Evolutionary conservation across 2,888 invertebrate species (phyloP), one percentile per base, ranked within the genome.

Genomic region (Boloria euphrosyne): DNA sequence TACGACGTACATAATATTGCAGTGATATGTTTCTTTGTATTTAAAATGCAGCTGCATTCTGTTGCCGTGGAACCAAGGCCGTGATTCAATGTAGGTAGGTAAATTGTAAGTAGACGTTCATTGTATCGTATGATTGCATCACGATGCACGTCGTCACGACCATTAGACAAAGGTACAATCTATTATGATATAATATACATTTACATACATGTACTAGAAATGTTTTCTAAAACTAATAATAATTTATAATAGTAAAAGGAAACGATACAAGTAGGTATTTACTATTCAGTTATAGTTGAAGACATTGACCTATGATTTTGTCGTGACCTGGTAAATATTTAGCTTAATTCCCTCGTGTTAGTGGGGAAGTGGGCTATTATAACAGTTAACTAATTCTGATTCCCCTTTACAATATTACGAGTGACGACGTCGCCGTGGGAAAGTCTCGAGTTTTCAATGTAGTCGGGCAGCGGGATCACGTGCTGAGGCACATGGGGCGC

Each of bases 1-100:
- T 53, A n/a, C 17, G 16, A 7, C 16, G 27, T 22, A 31, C 51
- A 52, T 49, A 16, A 50, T 43, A 44, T 18, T 31, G 47, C 51
- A 46, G 46, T 13, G 44, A 44, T n/a, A 54, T 49, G 49, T 53
- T 57, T 59, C 52, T 53, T 59, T 65, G 58, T 59, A 22, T 54
- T n/a, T n/a, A n/a, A 27, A 60, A 66, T 77, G 77, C 80, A 77
- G 75, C 81, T 85, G 88, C 88, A 87, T 80, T 83, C 80, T 79
- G 84, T 84, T 84, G 82, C 89, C 82, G 84, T 82, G 85, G 79
- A 78, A 77, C 85, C 89, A 89, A 90, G 90, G 90, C 83, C 87
- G 80, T 86, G 87, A 86, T 87, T 89, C 85, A 89, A 87, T 85
- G 80, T 78, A 79, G 22, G 80, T 80, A 82, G 80, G 83, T 85